These are phyloP conservation scores for Pangasianodon hypophthalmus DNA, from an alignment of 2,113 vertebrate genomes.

Conservation along the genomic window DNA sequence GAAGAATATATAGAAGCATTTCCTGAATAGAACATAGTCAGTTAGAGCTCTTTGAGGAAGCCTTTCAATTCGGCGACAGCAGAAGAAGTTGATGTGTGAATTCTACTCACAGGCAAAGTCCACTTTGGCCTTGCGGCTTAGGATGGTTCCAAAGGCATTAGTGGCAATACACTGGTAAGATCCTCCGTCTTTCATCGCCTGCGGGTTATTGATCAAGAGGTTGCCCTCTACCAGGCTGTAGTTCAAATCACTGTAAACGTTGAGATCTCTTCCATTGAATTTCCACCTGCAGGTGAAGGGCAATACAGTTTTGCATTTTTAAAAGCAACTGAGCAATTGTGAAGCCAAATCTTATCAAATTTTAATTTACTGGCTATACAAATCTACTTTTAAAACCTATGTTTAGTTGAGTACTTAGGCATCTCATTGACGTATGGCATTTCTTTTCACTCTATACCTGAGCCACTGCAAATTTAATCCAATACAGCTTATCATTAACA, in stretches of 20 bases:
- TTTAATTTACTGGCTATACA: not conserved
- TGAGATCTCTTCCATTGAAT: conserved; percentile 81
- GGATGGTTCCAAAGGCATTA: conserved; percentile 83
- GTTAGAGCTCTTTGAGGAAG: not conserved
- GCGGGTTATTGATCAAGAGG: conserved; percentile 83
- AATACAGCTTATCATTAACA: too few species aligned
- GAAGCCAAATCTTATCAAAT: not conserved
- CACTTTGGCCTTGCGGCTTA: conserved; percentile 85
- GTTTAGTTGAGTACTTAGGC: not conserved
- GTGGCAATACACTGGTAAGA: conserved; percentile 89
- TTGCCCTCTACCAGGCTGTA: conserved; percentile 85
- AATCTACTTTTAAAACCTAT: not conserved
- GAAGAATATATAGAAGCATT: not conserved
- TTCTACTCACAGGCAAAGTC: conserved; percentile 89
- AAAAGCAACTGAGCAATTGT: not conserved
- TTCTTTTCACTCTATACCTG: too few species aligned
- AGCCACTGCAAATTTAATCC: too few species aligned
- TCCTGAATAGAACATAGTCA: not conserved
- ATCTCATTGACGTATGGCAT: not conserved
- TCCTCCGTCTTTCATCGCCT: conserved; percentile 78
- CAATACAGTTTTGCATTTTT: not conserved
- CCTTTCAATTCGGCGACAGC: not conserved
- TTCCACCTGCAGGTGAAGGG: conserved; percentile 80
- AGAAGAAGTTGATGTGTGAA: not conserved
- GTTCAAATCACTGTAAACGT: conserved; percentile 77